Base-by-base conservation (phyloP, 1,140 invertebrate species). In the Drosophila sturtevanti region DNA sequence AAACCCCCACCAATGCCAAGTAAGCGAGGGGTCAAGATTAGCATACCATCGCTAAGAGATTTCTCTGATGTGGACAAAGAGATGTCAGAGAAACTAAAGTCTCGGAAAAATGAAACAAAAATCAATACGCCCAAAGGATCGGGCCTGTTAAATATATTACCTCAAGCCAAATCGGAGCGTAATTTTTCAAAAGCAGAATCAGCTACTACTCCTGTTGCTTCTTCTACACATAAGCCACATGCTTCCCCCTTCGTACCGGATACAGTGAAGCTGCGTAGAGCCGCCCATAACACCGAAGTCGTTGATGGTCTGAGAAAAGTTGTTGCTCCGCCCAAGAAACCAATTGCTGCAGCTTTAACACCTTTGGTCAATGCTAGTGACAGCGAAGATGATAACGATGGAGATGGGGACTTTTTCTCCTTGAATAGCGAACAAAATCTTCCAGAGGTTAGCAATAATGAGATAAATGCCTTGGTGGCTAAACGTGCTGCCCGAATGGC, bases 61-160 rank as follows among this genome's bases (percentile, higher is more conserved):
- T 94, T 94, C 66, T 92, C 92, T 70, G 93, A 94, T 91, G 93
- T 94, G 0, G 92, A 93, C 22, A 68, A 77, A 63, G 89, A 92
- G 52, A 92, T 81, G 44, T 68, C 77, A 1, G 71, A 90, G 56
- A 91, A 48, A 11, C 21, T 48, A 10, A 48, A 66, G 51, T 44
- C 63, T n/a, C 93, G 76, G 85, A 91, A 27, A 52, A 76, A 38
- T 31, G 16, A 24, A 37, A 63, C 11, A 27, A 66, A 92, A 90
- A 92, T 90, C 14, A 52, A 12, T 24, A 38, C 10, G 21, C 35
- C 72, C 11, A 74, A 74, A 35, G 77, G 93, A 41, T 93, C 92
- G 10, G 92, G 94, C 3, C 76, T 94, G 6, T 75, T 94, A 0
- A 93, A 92, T 69, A 92, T 94, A 55, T 72, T 94, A 41, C 94